phyloP scores from a whole-genome alignment of 2,888 invertebrate genomes.

The Suillia variegata region DNA sequence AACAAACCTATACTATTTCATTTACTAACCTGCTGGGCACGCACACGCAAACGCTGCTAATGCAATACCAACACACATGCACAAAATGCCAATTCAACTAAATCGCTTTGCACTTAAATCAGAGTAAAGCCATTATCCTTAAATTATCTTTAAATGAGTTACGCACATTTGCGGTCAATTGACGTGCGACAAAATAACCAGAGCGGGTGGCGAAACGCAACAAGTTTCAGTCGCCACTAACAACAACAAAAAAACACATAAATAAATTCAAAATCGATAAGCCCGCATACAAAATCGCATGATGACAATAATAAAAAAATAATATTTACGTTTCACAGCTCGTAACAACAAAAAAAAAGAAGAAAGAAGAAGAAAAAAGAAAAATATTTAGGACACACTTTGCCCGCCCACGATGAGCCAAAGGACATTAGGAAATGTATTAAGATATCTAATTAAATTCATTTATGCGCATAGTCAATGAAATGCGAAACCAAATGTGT shows the following conservation, averaged over 20 bases:
- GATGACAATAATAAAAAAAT: slow-evolving; percentile 4
- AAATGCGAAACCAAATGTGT: background rate
- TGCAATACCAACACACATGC: too few relatives aligned
- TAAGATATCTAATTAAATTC: slow-evolving; percentile 31
- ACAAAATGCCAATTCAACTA: too few relatives aligned
- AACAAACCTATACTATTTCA: too few relatives aligned
- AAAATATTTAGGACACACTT: slow-evolving; percentile 1
- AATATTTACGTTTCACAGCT: slow-evolving; percentile 2
- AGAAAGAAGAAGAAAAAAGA: background rate
- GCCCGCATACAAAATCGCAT: background rate
- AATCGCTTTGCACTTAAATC: background rate
- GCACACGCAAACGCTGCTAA: too few relatives aligned
- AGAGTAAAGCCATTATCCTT: background rate
- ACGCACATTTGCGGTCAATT: too few relatives aligned
- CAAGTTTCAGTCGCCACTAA: background rate
- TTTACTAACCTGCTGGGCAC: too few relatives aligned
- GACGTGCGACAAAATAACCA: too few relatives aligned
- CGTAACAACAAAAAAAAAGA: background rate
- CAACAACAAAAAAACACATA: too few relatives aligned
- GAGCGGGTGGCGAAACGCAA: background rate
- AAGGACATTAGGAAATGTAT: too few relatives aligned
- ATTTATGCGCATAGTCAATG: slow-evolving; percentile 27
- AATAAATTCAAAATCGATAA: background rate
- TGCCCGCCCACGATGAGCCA: too few relatives aligned
- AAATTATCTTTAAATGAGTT: background rate